These are phyloP conservation scores for Lasioglossum albipes DNA, from an alignment of 1,140 invertebrate genomes.

Conservation along the genomic window DNA sequence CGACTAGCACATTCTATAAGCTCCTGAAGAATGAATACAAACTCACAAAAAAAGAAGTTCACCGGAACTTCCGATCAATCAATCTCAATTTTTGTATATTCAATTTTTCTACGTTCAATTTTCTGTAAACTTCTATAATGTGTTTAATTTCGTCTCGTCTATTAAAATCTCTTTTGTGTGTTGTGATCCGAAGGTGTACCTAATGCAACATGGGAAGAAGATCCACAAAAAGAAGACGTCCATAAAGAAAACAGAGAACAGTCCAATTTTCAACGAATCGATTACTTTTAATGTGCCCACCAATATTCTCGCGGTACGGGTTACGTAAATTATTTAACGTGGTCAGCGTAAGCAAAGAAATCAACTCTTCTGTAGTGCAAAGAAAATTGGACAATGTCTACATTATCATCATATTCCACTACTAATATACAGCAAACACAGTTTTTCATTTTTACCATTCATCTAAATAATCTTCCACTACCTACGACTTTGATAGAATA, in stretches of 20 bases:
- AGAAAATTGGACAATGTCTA: no score
- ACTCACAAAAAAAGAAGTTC: no score
- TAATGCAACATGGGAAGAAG: conserved; percentile 88
- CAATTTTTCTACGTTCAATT: no score
- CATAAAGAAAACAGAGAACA: conserved; percentile 84
- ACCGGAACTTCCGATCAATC: no score
- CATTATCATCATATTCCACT: no score
- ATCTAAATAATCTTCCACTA: no score
- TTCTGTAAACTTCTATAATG: no score
- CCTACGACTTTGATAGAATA: no score
- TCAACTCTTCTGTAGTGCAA: not conserved
- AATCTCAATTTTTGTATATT: not conserved
- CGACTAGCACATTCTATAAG: not conserved
- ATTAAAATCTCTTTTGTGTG: not conserved
- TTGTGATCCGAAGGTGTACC: conserved; percentile 82
- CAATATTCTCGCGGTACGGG: conserved; percentile 82
- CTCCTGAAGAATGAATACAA: not conserved
- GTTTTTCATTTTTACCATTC: no score
- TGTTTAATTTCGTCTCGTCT: no score
- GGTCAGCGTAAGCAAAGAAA: not conserved
- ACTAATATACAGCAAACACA: no score
- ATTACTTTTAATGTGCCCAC: conserved; percentile 89
- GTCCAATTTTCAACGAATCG: conserved; percentile 89
- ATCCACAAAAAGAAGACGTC: conserved; percentile 89
- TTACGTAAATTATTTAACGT: not conserved